phyloP scores from a whole-genome alignment of 2,888 invertebrate genomes.

The Dione juno region DNA sequence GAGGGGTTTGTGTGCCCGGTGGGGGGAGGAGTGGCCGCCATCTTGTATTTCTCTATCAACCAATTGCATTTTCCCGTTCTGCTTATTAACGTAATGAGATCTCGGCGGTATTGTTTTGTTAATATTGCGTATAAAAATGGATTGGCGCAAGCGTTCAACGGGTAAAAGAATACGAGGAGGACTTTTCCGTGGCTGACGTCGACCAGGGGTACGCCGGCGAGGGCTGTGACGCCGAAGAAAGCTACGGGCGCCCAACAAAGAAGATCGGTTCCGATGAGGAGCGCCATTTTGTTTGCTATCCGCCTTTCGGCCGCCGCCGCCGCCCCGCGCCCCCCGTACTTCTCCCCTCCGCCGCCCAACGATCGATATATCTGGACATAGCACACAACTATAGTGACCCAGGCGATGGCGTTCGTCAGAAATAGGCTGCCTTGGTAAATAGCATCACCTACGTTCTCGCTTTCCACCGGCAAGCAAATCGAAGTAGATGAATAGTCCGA shows the following conservation, averaged over 20 bases:
- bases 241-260: conserved; percentile 94
- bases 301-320: conserved; percentile 87
- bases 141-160: conserved; percentile 95
- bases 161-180: conserved; percentile 94
- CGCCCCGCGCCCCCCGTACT: conserved; percentile 85
- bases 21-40: conserved; percentile 72
- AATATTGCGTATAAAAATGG: conserved; percentile 96
- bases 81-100: conserved; percentile 86
- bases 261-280: conserved; percentile 94
- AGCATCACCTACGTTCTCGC: conserved; percentile 86
- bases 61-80: conserved; percentile 82
- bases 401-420: conserved; percentile 90
- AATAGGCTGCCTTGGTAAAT: conserved; percentile 90
- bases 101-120: conserved; percentile 93
- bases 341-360: conserved; percentile 87
- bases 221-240: conserved; percentile 93
- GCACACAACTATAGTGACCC: conserved; percentile 91
- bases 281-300: conserved; percentile 94
- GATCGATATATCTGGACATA: conserved; percentile 94
- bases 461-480: conserved; percentile 95
- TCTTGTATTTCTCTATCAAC: conserved; percentile 71
- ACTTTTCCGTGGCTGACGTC: conserved; percentile 92
- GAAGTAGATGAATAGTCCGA: conserved; percentile 94
- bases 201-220: conserved; percentile 92
- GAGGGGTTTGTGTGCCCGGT: conserved; percentile 76